These are phyloP conservation scores for Euplagia quadripunctaria DNA, from an alignment of 2,888 invertebrate species.

Conservation along the genomic window DNA sequence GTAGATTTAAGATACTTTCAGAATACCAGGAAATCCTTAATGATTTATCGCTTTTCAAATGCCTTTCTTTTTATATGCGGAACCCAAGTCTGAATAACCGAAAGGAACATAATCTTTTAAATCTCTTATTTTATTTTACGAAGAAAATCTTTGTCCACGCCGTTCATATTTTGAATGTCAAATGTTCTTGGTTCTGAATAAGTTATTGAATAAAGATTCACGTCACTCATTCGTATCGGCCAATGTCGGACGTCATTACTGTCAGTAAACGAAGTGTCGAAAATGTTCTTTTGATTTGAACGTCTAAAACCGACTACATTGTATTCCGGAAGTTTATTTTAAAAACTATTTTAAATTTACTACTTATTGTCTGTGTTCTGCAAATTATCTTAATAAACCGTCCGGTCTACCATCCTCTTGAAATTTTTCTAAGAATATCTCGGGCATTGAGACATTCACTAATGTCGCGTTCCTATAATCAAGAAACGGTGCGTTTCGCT, in stretches of 20 bases:
- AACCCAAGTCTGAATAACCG: background rate
- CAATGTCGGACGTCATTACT: background rate
- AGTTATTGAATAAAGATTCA: background rate
- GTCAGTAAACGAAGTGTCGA: background rate
- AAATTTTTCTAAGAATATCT: no score
- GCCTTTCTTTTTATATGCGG: background rate
- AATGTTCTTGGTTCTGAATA: background rate
- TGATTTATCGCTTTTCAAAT: background rate
- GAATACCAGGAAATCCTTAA: background rate
- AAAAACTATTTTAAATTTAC: no score
- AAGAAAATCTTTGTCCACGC: background rate
- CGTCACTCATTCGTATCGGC: background rate
- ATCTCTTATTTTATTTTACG: background rate
- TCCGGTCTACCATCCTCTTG: no score
- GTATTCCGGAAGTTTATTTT: no score
- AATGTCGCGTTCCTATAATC: no score
- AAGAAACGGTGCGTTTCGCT: no score
- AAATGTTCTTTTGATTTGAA: no score
- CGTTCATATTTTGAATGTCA: slow-evolving; percentile 1
- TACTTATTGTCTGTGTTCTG: no score
- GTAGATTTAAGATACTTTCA: no score
- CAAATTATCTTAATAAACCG: no score
- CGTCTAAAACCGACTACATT: no score
- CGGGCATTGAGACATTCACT: no score
- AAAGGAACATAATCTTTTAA: background rate